A percentile compares a stretch with the other conserved stretches of the same genome.
These are phyloP conservation scores for Halictus quadricinctus DNA, from an alignment of 2,888 invertebrate species.

Conservation along the genomic window DNA sequence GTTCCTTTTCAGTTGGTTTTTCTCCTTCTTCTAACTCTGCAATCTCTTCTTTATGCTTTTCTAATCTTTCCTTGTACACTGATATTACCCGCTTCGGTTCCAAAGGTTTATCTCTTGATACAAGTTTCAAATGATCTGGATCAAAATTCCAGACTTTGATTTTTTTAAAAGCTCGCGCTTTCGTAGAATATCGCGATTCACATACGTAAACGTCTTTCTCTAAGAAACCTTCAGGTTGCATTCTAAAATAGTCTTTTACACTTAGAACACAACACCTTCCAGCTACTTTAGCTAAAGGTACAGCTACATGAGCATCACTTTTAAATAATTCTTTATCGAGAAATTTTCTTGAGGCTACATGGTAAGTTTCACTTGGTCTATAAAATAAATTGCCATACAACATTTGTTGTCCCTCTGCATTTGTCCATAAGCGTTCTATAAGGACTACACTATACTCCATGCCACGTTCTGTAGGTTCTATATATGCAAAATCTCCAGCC, in stretches of 20 bases:
- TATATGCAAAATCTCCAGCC: slow-evolving; percentile 96
- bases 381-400: slow-evolving; percentile 96
- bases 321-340: slow-evolving; percentile 98
- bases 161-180: slow-evolving; percentile 95
- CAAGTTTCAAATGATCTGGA: slow-evolving; percentile 86
- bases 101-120: slow-evolving; percentile 88
- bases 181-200: slow-evolving; percentile 96
- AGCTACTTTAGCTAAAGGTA: slow-evolving; percentile 92
- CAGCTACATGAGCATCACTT: slow-evolving; percentile 93
- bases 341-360: slow-evolving; percentile 97
- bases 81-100: slow-evolving; percentile 95
- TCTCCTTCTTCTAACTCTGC: slow-evolving; percentile 93
- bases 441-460: slow-evolving; percentile 92
- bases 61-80: slow-evolving; percentile 94
- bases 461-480: slow-evolving; percentile 87
- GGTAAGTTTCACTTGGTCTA: slow-evolving; percentile 97
- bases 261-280: slow-evolving; percentile 97
- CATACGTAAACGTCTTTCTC: slow-evolving; percentile 98
- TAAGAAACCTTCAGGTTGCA: slow-evolving; percentile 92
- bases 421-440: slow-evolving; percentile 95
- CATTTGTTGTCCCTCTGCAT: slow-evolving; percentile 91
- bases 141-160: slow-evolving; percentile 91
- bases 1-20: slow-evolving; percentile 92
- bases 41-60: slow-evolving; percentile 94
- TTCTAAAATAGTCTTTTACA: slow-evolving; percentile 96